Percentiles rank a stretch among this genome's conserved stretches.
These are phyloP conservation scores for Cinclus cinclus DNA, from an alignment of 2,113 vertebrate species.

Conservation along the genomic window DNA sequence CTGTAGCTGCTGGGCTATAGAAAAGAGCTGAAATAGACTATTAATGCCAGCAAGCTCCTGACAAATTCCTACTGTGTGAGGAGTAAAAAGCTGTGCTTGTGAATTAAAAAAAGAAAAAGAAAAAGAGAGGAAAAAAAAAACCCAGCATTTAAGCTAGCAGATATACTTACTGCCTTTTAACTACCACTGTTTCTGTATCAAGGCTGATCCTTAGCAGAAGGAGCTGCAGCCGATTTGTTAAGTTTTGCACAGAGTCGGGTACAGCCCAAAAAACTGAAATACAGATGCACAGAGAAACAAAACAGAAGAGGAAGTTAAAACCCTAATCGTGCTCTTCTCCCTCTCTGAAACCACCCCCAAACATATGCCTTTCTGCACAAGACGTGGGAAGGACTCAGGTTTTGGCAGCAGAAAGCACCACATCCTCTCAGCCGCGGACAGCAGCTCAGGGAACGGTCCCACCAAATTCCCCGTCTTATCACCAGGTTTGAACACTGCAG, in stretches of 20 bases:
- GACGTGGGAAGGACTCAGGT: neutral
- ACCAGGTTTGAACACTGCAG: neutral
- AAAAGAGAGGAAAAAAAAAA: neutral
- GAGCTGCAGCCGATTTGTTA: neutral
- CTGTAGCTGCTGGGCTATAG: constrained; percentile 20
- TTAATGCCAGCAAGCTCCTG: constrained; percentile 42
- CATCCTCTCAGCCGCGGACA: neutral
- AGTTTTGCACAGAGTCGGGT: constrained; percentile 2
- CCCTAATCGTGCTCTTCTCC: neutral
- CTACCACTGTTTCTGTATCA: neutral
- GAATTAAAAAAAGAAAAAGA: neutral
- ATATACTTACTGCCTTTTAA: constrained; percentile 46
- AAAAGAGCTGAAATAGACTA: constrained; percentile 37
- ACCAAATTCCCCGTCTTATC: neutral
- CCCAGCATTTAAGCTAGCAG: neutral
- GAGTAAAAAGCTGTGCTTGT: constrained; percentile 17
- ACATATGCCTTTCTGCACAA: constrained; percentile 11
- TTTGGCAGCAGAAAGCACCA: neutral
- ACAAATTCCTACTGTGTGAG: constrained; percentile 49
- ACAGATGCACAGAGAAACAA: constrained; percentile 21
- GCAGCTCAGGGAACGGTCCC: neutral
- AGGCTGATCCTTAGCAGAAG: constrained; percentile 24
- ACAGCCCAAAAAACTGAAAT: constrained; percentile 15
- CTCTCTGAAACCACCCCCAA: constrained; percentile 49
- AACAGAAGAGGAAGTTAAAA: constrained; percentile 46